These are phyloP conservation scores for Carcharodon carcharias DNA, from an alignment of 2,797 vertebrate genomes.

Conservation along the genomic window DNA sequence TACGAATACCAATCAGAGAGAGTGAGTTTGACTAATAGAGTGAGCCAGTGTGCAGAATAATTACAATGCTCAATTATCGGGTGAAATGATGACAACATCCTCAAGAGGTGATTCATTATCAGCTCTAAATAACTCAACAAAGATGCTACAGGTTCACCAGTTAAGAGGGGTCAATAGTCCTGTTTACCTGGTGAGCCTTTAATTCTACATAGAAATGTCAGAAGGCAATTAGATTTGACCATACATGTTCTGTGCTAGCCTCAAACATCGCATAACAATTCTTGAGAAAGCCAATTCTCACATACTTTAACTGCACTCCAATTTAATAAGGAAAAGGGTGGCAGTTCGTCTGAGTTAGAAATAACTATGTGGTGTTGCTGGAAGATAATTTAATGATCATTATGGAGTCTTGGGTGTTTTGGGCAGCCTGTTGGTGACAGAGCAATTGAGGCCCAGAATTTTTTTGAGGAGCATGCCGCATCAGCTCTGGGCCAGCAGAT, in stretches of 20 bases:
- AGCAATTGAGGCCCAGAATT: background rate
- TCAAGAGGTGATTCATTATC: background rate
- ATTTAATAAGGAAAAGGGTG: background rate
- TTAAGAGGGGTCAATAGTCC: background rate
- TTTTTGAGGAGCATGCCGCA: background rate
- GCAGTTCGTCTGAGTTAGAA: background rate
- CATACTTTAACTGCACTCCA: background rate
- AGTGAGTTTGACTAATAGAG: background rate
- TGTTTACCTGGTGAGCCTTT: background rate
- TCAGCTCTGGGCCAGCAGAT: no score
- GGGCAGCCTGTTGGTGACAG: background rate
- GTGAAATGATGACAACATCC: background rate
- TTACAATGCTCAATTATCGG: background rate
- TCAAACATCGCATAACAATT: background rate
- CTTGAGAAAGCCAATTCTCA: background rate
- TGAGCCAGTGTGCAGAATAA: background rate
- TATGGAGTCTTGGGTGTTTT: background rate
- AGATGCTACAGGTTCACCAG: background rate
- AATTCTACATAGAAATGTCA: background rate
- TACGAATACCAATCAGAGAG: background rate
- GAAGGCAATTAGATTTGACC: background rate
- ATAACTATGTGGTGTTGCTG: background rate
- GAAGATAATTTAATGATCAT: background rate
- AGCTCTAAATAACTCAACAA: background rate
- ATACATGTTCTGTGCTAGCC: background rate